Evolutionary conservation across 1,140 invertebrate genomes (phyloP).

Genomic region (Laupala kohalensis): DNA sequence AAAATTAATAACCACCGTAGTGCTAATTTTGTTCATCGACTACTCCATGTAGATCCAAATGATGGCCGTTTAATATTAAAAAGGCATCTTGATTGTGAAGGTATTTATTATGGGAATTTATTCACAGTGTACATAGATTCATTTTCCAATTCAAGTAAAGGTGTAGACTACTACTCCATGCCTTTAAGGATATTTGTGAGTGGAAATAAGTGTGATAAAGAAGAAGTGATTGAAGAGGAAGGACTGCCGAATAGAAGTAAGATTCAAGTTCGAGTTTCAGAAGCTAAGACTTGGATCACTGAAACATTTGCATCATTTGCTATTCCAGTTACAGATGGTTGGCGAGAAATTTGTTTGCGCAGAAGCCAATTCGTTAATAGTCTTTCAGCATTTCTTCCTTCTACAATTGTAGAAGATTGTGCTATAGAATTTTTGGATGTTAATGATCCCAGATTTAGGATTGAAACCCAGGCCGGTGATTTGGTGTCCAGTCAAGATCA

Average conservation of each 20-base stretch:
- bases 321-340: slow-evolving; percentile 62
- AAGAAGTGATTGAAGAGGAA: slow-evolving; percentile 19
- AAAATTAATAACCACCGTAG: slow-evolving; percentile 62
- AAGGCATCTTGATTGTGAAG: slow-evolving; percentile 59
- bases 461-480: slow-evolving; percentile 64
- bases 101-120: slow-evolving; percentile 65
- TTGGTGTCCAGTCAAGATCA: slow-evolving; percentile 64
- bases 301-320: slow-evolving; percentile 71
- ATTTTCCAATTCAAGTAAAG: slow-evolving; percentile 57
- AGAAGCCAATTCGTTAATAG: slow-evolving; percentile 67
- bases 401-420: slow-evolving; percentile 54
- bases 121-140: slow-evolving; percentile 79
- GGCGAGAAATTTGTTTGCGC: slow-evolving; percentile 58
- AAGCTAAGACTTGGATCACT: slow-evolving; percentile 68
- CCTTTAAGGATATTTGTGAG: slow-evolving; percentile 63
- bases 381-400: slow-evolving; percentile 57
- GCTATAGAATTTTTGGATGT: slow-evolving; percentile 61
- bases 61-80: slow-evolving; percentile 61
- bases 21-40: slow-evolving; percentile 62
- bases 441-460: slow-evolving; percentile 59
- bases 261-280: slow-evolving; percentile 29
- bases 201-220: slow-evolving; percentile 53
- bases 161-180: slow-evolving; percentile 71
- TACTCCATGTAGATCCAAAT: slow-evolving; percentile 58
- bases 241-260: not conserved